These are phyloP conservation scores for Antechinus flavipes DNA, from an alignment of 2,113 vertebrate genomes.

Conservation along the genomic window DNA sequence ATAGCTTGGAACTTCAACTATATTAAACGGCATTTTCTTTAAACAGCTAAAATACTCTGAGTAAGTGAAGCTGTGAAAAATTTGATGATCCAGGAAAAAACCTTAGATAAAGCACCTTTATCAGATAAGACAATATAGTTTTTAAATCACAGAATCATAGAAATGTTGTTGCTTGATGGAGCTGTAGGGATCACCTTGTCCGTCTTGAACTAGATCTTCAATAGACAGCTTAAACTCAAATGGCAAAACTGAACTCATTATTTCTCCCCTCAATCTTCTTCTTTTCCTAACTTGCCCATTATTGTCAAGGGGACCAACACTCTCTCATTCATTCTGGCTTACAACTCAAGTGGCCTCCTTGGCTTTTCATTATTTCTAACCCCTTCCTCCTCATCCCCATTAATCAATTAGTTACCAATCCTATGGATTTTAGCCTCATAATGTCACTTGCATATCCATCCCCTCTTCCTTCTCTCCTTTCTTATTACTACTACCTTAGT, in stretches of 20 bases:
- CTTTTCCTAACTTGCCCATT: background rate
- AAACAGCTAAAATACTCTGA: no score
- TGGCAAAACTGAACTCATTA: background rate
- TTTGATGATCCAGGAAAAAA: background rate
- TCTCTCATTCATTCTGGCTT: background rate
- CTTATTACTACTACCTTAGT: background rate
- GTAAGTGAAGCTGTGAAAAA: no score
- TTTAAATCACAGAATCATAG: background rate
- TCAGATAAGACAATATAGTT: no score
- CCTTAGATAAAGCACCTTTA: background rate
- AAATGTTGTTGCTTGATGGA: background rate
- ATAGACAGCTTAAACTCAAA: background rate
- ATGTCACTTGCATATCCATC: background rate
- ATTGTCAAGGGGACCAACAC: background rate
- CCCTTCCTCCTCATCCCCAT: no score
- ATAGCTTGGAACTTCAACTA: no score
- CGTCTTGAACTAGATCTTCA: background rate
- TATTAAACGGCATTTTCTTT: no score
- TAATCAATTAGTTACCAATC: background rate
- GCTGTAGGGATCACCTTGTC: background rate
- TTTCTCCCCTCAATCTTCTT: background rate
- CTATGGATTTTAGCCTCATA: background rate
- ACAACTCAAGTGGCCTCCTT: background rate
- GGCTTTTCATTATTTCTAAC: background rate
- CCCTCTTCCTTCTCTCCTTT: background rate